Conservation (phyloP, 2,113 vertebrate genomes). For the Sceloporus tristichus region DNA sequence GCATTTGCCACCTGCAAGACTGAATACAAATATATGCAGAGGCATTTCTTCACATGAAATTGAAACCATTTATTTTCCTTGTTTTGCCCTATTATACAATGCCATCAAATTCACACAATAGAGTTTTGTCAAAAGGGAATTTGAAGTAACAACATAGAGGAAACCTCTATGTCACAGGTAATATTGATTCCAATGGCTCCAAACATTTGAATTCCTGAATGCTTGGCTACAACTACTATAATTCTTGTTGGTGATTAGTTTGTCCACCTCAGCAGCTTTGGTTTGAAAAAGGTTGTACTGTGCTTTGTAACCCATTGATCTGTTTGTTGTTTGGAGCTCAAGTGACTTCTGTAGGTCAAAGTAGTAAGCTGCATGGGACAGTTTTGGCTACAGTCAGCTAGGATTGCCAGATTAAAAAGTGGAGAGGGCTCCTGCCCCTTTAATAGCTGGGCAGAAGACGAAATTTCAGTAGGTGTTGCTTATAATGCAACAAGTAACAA, state of each 20-base stretch:
- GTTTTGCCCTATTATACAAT: not conserved
- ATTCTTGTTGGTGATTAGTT: not conserved
- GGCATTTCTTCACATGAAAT: not conserved
- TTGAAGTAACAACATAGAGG: not conserved
- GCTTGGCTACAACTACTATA: not conserved
- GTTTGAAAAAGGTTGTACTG: too few species aligned
- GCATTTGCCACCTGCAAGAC: not conserved
- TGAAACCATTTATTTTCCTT: not conserved
- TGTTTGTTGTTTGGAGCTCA: too few species aligned
- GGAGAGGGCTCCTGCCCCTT: too few species aligned
- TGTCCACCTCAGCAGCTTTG: too few species aligned
- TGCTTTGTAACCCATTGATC: too few species aligned
- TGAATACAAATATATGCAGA: not conserved
- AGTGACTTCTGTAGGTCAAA: too few species aligned
- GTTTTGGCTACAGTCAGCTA: too few species aligned
- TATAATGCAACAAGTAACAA: too few species aligned
- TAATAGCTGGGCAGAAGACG: too few species aligned
- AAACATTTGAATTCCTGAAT: not conserved
- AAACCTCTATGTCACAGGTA: not conserved
- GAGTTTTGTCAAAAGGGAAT: not conserved
- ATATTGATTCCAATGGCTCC: not conserved
- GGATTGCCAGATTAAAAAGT: too few species aligned
- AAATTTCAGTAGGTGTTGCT: too few species aligned
- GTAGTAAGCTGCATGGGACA: too few species aligned
- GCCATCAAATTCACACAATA: slow-evolving; percentile 1